Base-by-base conservation (phyloP, 2,113 vertebrate genomes). In the Pygoscelis antarcticus region DNA sequence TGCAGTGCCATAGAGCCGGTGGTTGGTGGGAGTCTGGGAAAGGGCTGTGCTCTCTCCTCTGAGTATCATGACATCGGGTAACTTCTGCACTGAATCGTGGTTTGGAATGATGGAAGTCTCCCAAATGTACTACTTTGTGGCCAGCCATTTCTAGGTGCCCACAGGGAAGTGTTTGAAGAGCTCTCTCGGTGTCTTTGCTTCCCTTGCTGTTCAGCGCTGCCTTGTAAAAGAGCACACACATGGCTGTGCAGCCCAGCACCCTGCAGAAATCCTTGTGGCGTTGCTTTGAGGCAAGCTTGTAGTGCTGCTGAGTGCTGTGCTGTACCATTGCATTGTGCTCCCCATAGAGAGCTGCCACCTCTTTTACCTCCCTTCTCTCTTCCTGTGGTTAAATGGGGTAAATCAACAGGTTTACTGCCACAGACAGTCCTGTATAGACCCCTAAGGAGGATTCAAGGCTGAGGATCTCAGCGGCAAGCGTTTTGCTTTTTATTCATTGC, bases 201-300 rank as follows among this genome's bases (percentile, higher is more conserved):
- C 30, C n/a, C 69, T 49, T 66, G 52, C 47, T 61, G 34, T 54
- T 78, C 40, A 8, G 40, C 13, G 49, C 64, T 6, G 74, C 2
- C 5, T 8, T 66, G 44, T 29, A 14, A 5, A 55, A 25, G 29
- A 6, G 16, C 13, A 7, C 19, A 1, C 6, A 30, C 0, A 4
- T 0, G 1, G 26, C 47, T 29, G 15, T 18, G 36, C 47, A 65
- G 40, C 26, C 17, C 58, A 47, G 58, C 30, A 17, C 61, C 40
- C 69, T 42, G 54, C 16, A 32, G 49, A 58, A 60, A 20, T 18
- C n/a, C 78, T 61, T 3, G 3, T 0, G 1, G 54, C 0, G 0
- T 11, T 65, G 58, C 82, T 81, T n/a, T n/a, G 29, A 47, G 55
- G 40, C 29, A 8, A 5, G 38, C 29, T 29, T 21, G 6, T 19